A percentile compares a stretch with the other conserved stretches of the same genome.
Evolutionary conservation across 2,113 vertebrate genomes (phyloP).

Genomic region (Oryzias woworae): DNA sequence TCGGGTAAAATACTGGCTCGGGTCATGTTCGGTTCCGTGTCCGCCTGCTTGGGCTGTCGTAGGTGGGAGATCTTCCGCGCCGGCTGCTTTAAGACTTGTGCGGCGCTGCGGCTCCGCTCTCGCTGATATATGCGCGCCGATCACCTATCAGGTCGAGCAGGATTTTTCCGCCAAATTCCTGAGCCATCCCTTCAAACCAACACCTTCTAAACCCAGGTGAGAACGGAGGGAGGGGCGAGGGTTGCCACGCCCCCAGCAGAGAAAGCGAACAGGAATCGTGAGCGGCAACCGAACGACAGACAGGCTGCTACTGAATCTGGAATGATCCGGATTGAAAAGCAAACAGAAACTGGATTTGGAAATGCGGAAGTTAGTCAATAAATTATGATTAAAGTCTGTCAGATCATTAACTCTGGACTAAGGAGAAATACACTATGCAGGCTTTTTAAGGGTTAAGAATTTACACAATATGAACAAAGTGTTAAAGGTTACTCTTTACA

Average conservation of each 20-base stretch:
- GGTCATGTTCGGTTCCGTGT: conserved; percentile 40
- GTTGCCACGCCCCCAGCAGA: not conserved
- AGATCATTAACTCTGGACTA: too few relatives aligned
- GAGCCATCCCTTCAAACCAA: conserved; percentile 38
- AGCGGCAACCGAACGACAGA: too few relatives aligned
- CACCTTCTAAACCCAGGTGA: conserved; percentile 61
- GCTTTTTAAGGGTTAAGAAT: too few relatives aligned
- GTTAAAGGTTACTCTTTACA: too few relatives aligned
- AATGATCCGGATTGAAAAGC: too few relatives aligned
- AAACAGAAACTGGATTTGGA: too few relatives aligned
- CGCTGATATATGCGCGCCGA: conserved; percentile 22
- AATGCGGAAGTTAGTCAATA: too few relatives aligned
- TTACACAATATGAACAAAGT: too few relatives aligned
- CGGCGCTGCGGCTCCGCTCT: not conserved
- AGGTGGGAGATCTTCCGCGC: not conserved
- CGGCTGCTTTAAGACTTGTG: not conserved
- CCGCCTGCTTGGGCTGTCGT: not conserved
- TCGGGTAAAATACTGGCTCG: conserved; percentile 65
- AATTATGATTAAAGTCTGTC: too few relatives aligned
- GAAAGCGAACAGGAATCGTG: too few relatives aligned
- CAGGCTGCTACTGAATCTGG: too few relatives aligned
- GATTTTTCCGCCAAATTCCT: conserved; percentile 69
- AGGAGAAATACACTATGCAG: too few relatives aligned
- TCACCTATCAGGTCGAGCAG: conserved; percentile 53
- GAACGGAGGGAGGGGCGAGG: not conserved